phyloP scores from a whole-genome alignment of 2,797 vertebrate genomes.

The Rhinoraja longicauda region DNA sequence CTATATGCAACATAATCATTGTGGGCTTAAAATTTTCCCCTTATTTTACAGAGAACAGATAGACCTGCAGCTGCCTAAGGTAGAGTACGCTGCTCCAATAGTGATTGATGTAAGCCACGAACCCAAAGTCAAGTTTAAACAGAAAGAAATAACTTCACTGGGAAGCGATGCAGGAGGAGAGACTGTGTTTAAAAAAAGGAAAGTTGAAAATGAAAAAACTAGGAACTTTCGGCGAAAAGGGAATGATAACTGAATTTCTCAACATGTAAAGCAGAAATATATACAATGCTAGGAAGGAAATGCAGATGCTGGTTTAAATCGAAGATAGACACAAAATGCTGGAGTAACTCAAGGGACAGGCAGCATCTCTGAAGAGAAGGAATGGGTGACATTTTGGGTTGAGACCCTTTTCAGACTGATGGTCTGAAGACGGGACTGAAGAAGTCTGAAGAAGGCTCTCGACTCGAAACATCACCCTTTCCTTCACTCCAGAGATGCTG shows the following conservation, averaged over 20 bases:
- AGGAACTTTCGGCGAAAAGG: slow-evolving; percentile 82
- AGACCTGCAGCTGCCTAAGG: slow-evolving; percentile 79
- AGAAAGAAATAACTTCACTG: slow-evolving; percentile 85
- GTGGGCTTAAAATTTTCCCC: slow-evolving; percentile 41
- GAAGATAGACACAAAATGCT: no score
- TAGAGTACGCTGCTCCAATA: slow-evolving; percentile 50
- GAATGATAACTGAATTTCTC: slow-evolving; percentile 62
- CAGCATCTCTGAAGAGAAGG: no score
- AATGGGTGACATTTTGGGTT: no score
- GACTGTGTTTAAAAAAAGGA: slow-evolving; percentile 80
- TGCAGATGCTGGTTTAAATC: no score
- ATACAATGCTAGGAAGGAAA: background rate
- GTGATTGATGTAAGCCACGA: slow-evolving; percentile 57
- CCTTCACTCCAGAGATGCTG: no score
- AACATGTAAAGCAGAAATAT: background rate
- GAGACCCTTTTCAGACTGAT: no score
- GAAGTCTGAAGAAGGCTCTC: no score
- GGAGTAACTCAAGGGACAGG: no score
- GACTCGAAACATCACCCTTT: no score
- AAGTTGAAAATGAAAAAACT: slow-evolving; percentile 78
- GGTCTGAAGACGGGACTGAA: no score
- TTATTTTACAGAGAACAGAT: slow-evolving; percentile 63
- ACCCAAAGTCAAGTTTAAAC: slow-evolving; percentile 75
- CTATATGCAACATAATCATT: background rate
- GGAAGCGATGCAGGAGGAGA: slow-evolving; percentile 62